These are phyloP conservation scores for Dorcus hopei DNA, from an alignment of 2,888 invertebrate species.

Conservation along the genomic window DNA sequence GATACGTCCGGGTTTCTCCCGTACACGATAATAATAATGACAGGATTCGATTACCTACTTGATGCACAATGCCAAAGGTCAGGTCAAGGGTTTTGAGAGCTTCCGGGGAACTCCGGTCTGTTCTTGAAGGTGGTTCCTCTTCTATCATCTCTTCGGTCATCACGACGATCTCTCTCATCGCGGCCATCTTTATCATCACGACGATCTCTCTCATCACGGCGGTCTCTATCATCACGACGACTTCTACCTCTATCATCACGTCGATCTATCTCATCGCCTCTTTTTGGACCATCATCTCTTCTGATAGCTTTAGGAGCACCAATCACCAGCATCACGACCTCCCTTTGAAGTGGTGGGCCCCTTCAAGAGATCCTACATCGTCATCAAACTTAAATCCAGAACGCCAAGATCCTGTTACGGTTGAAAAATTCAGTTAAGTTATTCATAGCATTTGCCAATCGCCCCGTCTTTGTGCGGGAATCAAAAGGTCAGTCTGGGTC, in stretches of 20 bases:
- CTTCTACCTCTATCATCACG: conserved; percentile 17
- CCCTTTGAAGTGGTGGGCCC: conserved; percentile 1
- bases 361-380: conserved; percentile 14
- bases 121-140: conserved; percentile 29
- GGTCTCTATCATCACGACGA: conserved; percentile 8
- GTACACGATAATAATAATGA: too few relatives aligned
- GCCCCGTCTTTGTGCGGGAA: too few relatives aligned
- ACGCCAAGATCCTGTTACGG: neutral
- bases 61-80: too few relatives aligned
- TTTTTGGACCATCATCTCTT: conserved; percentile 16
- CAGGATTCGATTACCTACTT: too few relatives aligned
- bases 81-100: too few relatives aligned
- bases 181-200: conserved; percentile 10
- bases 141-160: conserved; percentile 8
- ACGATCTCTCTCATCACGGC: conserved; percentile 3
- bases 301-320: neutral
- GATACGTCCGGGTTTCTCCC: too few relatives aligned
- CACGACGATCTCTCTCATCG: conserved; percentile 6
- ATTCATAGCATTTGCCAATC: too few relatives aligned
- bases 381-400: conserved; percentile 12
- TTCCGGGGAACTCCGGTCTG: conserved; percentile 12
- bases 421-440: too few relatives aligned
- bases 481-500: too few relatives aligned
- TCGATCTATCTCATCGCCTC: conserved; percentile 15
- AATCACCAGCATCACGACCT: neutral